Base-by-base conservation (phyloP, 2,888 invertebrate species). In the Trachelus troglodyta region DNA sequence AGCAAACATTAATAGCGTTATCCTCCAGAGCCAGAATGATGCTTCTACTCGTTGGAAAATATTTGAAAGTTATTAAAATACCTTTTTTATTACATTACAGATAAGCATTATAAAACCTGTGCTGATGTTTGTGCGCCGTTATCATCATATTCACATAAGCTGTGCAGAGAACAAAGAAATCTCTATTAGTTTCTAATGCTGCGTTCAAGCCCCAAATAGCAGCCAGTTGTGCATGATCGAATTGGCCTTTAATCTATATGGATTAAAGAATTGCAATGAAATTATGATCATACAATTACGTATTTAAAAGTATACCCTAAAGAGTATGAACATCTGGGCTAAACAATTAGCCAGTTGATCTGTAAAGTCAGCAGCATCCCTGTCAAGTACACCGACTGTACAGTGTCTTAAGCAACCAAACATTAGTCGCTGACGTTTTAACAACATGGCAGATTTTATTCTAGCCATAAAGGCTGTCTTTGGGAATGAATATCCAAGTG, bases 131-230 rank as follows among this genome's bases (percentile, higher is more conserved):
- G 74, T 92, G 89, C 11, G 91, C 89, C 0, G 92, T 89, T 6
- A 87, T 84, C 34, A 93, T 89, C 89, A 94, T 92, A 80, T 94
- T 93, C 0, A 92, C 92, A 81, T 94, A 94, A n/a, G 93, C 91
- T 4, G 89, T 85, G 82, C 94, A 94, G 1, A 95, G 87, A 0
- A 93, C 88, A 0, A 92, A 88, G 80, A 95, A 94, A 84, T 94
- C 93, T 2, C 92, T 92, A 81, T 92, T 93, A 0, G 93, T 92
- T 74, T 92, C 88, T 23, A 94, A 83, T 0, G 94, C 93, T 79
- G 92, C 92, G 76, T 92, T 93, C 73, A 94, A 87, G 34, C 93
- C 92, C 93, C 94, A 94, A 78, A 93, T 91, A 0, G 94, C 94
- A 4, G 94, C 94, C 76, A 94, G 86, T 75, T 92, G 92, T 0